These are phyloP conservation scores for Propithecus coquereli DNA, from an alignment of 2,113 vertebrate species.

Conservation along the genomic window DNA sequence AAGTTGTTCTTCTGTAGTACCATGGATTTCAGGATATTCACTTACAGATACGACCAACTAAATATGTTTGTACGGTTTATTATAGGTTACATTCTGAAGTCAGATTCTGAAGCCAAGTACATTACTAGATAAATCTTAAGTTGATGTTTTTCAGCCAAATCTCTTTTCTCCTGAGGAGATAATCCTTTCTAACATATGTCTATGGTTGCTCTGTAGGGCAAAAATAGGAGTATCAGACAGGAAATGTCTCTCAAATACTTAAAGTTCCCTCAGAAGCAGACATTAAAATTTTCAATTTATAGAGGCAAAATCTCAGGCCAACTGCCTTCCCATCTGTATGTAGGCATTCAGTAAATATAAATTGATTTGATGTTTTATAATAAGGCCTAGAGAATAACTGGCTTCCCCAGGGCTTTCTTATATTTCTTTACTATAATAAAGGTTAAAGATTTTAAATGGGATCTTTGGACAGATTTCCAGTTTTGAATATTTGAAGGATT, in stretches of 20 bases:
- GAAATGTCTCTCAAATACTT: background rate
- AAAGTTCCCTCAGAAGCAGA: background rate
- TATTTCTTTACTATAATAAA: background rate
- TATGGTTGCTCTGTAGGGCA: background rate
- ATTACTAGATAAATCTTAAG: background rate
- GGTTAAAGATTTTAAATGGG: background rate
- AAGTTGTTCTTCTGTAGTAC: background rate
- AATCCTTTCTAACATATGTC: background rate
- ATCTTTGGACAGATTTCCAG: conserved; percentile 27
- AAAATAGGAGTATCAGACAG: background rate
- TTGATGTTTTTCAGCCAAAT: background rate
- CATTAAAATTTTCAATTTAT: background rate
- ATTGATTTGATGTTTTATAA: background rate
- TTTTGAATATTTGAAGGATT: background rate
- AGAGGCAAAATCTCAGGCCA: background rate
- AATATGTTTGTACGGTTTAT: background rate
- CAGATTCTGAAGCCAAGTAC: background rate
- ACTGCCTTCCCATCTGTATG: background rate
- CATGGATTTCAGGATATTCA: background rate
- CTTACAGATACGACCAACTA: background rate
- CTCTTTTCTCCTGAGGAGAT: background rate
- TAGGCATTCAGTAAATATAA: background rate
- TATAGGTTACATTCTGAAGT: background rate
- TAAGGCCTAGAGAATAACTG: background rate
- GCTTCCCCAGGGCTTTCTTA: background rate